Base-by-base conservation (phyloP, 2,797 vertebrate species). In the Prunella strophiata region DNA sequence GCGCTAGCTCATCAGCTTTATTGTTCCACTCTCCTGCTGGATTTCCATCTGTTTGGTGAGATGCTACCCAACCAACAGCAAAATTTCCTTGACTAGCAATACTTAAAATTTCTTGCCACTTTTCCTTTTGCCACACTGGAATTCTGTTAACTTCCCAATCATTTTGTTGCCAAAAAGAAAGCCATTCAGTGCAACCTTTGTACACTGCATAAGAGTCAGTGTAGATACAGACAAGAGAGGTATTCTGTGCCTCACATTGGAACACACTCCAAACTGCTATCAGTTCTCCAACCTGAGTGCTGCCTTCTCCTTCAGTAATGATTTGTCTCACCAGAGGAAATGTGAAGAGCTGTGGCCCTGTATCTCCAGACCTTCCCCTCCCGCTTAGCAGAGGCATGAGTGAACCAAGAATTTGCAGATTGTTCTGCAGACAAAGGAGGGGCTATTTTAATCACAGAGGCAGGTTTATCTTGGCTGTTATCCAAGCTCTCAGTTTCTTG, bases 281-380 rank as follows among this genome's bases (percentile, higher is more conserved):
- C 4, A 57, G 8, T 4, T 34, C n/a, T 3, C 55, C n/a, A 16
- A 34, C n/a, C 7, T 57, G 55, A 2, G 22, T 2, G 1, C n/a
- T 57, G 9, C 32, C 32, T 22, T 57, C 21, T 5, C 32, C 32
- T 9, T 57, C 32, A 10, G 21, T 34, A 22, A 23, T 16, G 10
- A 57, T 34, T 23, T 5, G 34, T 6, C 22, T 55, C 32, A n/a
- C 20, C 32, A 4, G 57, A 58, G 23, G 34, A 36, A 26, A 25
- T 34, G n/a, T 34, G 54, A 15, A 23, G n/a, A 23, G 34, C 14
- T 7, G 34, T 34, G 34, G 55, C n/a, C 7, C 14, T 34, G 21
- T 25, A 16, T 25, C 8, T 57, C n/a, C 55, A 57, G 7, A 32
- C 29, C 5, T 54, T 32, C 9, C 29, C 52, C 6, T 52, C 52